Percentiles rank a stretch among this genome's conserved stretches.
These are phyloP conservation scores for Drosophila neonasuta DNA, from an alignment of 2,888 invertebrate genomes.

Conservation along the genomic window DNA sequence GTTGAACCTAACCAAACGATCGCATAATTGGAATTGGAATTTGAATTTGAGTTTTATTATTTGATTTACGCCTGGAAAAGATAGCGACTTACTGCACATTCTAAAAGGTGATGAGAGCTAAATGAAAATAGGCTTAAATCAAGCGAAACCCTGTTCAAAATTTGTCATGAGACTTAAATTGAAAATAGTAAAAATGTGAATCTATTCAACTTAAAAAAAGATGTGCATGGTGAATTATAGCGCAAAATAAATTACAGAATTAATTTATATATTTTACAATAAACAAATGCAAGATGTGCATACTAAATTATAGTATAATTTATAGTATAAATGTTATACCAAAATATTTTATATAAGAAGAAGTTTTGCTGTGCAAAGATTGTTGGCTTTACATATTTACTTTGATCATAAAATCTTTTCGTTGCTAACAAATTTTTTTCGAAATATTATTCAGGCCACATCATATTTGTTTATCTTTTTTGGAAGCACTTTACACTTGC, in stretches of 20 bases:
- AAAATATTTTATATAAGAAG: no score
- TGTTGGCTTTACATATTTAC: background rate
- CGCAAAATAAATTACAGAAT: no score
- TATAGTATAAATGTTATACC: no score
- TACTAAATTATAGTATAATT: no score
- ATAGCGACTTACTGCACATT: slow-evolving; percentile 11
- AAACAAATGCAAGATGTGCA: no score
- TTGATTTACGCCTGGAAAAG: slow-evolving; percentile 56
- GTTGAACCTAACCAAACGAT: slow-evolving; percentile 32
- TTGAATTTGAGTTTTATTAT: slow-evolving; percentile 62
- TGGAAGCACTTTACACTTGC: background rate
- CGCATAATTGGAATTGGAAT: slow-evolving; percentile 54
- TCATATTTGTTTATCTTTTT: background rate
- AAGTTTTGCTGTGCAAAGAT: no score
- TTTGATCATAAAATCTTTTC: background rate
- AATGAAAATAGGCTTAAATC: fast-evolving
- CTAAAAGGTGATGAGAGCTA: slow-evolving; percentile 5
- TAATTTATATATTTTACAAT: no score
- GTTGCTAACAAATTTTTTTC: no score
- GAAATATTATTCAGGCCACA: background rate
- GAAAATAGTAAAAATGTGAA: no score
- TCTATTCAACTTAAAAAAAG: no score
- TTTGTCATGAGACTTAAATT: background rate
- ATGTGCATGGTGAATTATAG: no score
- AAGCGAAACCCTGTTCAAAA: slow-evolving; percentile 15